Conservation (phyloP, 2,113 vertebrate genomes). For the Otocyon megalotis region DNA sequence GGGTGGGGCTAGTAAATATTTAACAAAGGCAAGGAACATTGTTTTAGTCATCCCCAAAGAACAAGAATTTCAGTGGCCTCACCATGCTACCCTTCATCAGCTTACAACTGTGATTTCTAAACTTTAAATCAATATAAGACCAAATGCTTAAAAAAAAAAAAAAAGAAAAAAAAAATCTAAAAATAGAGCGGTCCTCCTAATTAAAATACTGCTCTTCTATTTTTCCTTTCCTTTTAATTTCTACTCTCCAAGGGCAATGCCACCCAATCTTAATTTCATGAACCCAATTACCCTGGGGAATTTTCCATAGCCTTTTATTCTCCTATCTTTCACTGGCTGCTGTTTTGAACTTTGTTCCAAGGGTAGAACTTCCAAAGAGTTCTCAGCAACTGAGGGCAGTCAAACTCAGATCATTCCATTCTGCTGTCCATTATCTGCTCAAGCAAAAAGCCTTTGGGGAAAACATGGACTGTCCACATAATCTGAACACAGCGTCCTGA, state of each 20-base stretch:
- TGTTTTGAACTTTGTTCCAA: slow-evolving; percentile 67
- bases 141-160: background rate
- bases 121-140: slow-evolving; percentile 2
- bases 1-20: slow-evolving; percentile 75
- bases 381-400: background rate
- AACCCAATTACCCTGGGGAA: slow-evolving; percentile 32
- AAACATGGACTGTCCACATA: background rate
- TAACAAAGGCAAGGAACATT: slow-evolving; percentile 63
- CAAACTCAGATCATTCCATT: background rate
- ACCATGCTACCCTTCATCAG: background rate
- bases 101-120: slow-evolving; percentile 19
- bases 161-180: slow-evolving; percentile 14
- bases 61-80: slow-evolving; percentile 45
- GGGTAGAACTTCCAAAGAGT: slow-evolving; percentile 43
- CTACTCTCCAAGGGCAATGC: slow-evolving; percentile 28
- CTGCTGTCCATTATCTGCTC: background rate
- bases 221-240: slow-evolving; percentile 45
- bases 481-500: background rate
- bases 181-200: background rate
- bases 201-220: slow-evolving; percentile 41
- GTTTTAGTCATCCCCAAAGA: slow-evolving; percentile 34
- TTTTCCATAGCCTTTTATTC: slow-evolving; percentile 63
- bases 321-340: slow-evolving; percentile 46
- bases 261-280: slow-evolving; percentile 43
- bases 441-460: background rate